Evolutionary conservation across 2,113 vertebrate species (phyloP).

Genomic region (Misgurnus anguillicaudatus): DNA sequence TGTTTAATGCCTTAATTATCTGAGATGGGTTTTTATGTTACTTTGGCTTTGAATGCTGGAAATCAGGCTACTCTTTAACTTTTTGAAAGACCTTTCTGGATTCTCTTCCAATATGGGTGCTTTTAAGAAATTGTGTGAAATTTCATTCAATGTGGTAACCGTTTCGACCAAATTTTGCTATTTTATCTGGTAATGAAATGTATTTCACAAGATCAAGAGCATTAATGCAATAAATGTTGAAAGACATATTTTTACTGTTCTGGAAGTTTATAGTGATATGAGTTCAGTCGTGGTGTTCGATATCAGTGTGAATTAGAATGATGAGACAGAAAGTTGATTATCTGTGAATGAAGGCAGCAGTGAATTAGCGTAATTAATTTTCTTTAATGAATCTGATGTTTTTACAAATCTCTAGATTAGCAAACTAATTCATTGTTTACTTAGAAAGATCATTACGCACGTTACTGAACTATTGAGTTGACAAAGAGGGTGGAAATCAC

Average conservation of each 20-base stretch:
- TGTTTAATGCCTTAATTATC: constrained; percentile 93
- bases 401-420: constrained; percentile 72
- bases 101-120: not conserved
- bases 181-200: no score
- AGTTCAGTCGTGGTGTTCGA: constrained; percentile 76
- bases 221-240: not conserved
- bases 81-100: not conserved
- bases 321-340: constrained; percentile 78
- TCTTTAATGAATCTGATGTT: constrained; percentile 75
- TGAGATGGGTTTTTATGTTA: constrained; percentile 83
- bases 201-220: no score
- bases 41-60: constrained; percentile 72
- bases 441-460: constrained; percentile 59
- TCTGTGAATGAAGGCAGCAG: constrained; percentile 77
- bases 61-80: not conserved
- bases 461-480: constrained; percentile 20
- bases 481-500: not conserved
- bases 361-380: constrained; percentile 78
- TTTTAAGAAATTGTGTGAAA: not conserved
- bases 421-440: constrained; percentile 73
- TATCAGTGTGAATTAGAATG: constrained; percentile 70
- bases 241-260: not conserved
- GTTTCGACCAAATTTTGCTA: not conserved
- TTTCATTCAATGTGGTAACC: no score
- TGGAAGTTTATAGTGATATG: constrained; percentile 70